Conservation (phyloP, 2,888 invertebrate species). For the Thumatha senex region DNA sequence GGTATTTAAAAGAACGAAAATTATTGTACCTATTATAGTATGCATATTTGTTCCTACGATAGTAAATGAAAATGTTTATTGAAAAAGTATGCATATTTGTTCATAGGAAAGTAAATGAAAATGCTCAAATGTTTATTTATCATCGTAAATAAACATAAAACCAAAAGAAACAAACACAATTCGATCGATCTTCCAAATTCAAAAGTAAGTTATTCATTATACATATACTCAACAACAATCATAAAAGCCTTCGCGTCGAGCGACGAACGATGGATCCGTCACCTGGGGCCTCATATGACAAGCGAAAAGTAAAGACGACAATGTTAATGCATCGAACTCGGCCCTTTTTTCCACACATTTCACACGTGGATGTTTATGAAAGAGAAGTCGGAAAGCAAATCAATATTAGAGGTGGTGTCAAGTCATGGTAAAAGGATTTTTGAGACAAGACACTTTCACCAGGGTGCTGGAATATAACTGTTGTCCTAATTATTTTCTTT, state of each 20-base stretch:
- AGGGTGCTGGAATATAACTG: too few species aligned
- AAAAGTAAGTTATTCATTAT: constrained; percentile 35
- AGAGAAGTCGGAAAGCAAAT: constrained; percentile 18
- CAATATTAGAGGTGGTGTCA: not conserved
- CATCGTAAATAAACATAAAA: not conserved
- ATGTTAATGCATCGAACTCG: constrained; percentile 56
- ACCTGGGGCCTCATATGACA: constrained; percentile 50
- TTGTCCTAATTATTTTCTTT: too few species aligned
- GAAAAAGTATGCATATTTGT: not conserved
- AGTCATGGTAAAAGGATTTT: too few species aligned
- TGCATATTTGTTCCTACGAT: too few species aligned
- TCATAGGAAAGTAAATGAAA: too few species aligned
- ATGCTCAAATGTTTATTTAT: not conserved
- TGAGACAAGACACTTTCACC: too few species aligned
- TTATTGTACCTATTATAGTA: too few species aligned
- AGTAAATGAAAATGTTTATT: too few species aligned
- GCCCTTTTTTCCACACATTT: constrained; percentile 47
- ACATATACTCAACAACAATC: constrained; percentile 35
- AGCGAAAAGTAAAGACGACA: constrained; percentile 54
- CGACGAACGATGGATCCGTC: constrained; percentile 34
- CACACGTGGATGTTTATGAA: constrained; percentile 27
- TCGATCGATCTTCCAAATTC: constrained; percentile 27
- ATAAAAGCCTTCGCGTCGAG: constrained; percentile 39
- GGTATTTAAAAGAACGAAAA: too few species aligned
- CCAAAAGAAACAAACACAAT: constrained; percentile 6